These are phyloP conservation scores for Nomada ferruginata DNA, from an alignment of 2,888 invertebrate species.

Conservation along the genomic window DNA sequence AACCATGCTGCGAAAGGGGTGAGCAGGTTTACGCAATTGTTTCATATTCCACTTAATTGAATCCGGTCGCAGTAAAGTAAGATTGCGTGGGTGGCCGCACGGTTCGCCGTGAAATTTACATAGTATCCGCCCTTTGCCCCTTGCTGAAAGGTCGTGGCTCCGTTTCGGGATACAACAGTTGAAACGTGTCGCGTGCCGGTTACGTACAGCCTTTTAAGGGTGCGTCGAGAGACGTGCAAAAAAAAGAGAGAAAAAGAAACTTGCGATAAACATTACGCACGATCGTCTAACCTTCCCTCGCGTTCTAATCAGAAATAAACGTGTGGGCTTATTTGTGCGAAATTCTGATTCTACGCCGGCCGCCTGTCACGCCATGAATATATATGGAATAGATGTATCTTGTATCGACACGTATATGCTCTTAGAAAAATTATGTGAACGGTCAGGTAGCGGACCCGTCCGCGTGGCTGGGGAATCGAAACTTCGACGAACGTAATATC, in stretches of 20 bases:
- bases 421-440: constrained; percentile 23
- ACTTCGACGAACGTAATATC: neutral
- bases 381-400: constrained; percentile 45
- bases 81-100: neutral
- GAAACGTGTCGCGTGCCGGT: neutral
- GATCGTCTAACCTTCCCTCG: neutral
- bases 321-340: neutral
- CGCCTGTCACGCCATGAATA: constrained; percentile 43
- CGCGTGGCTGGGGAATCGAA: neutral
- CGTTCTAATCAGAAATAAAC: neutral
- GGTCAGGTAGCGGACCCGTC: constrained; percentile 5
- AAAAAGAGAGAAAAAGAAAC: too few relatives aligned
- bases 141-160: neutral
- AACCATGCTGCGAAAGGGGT: neutral
- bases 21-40: neutral
- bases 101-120: neutral
- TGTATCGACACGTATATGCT: constrained; percentile 26
- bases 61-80: neutral
- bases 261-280: constrained; percentile 2
- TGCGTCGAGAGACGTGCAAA: neutral
- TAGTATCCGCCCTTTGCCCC: neutral
- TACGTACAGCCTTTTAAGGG: neutral
- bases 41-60: neutral
- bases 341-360: constrained; percentile 17
- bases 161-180: neutral